Conservation (phyloP, 2,888 invertebrate species). For the Lepidochrysops patricia region DNA sequence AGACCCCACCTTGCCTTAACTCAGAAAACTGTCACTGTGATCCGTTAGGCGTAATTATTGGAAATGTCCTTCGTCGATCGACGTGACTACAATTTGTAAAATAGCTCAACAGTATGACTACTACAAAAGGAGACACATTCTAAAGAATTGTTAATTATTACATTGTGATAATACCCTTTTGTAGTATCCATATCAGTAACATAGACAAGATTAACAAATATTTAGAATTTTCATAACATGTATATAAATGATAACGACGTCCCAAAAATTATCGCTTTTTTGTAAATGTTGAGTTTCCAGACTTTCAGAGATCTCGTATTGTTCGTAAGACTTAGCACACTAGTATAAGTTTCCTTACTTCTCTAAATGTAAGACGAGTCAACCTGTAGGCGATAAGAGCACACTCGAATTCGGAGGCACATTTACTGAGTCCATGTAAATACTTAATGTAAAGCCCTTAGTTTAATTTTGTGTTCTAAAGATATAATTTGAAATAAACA, state of each 20-base stretch:
- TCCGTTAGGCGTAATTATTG: constrained; percentile 60
- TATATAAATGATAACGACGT: constrained; percentile 9
- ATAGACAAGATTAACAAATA: neutral
- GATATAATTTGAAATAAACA: constrained; percentile 20
- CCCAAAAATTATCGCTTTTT: constrained; percentile 32
- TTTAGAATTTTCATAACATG: constrained; percentile 9
- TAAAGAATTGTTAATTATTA: neutral
- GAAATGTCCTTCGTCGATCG: constrained; percentile 25
- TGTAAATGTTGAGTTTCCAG: constrained; percentile 69
- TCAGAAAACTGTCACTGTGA: constrained; percentile 68
- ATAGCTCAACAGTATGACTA: neutral
- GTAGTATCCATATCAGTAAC: constrained; percentile 5
- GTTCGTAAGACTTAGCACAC: constrained; percentile 60
- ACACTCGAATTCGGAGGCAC: constrained; percentile 36
- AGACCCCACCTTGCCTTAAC: constrained; percentile 67
- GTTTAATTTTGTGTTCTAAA: constrained; percentile 48
- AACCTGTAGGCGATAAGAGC: constrained; percentile 34
- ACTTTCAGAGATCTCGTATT: constrained; percentile 75
- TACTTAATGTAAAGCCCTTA: constrained; percentile 39
- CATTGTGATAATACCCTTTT: neutral
- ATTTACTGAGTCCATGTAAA: constrained; percentile 36
- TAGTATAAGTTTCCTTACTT: constrained; percentile 33
- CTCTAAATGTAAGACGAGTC: constrained; percentile 19
- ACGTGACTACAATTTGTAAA: constrained; percentile 13
- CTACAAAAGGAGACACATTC: neutral